phyloP scores from a whole-genome alignment of 2,888 invertebrate species.

The Mythimna ferrago region DNA sequence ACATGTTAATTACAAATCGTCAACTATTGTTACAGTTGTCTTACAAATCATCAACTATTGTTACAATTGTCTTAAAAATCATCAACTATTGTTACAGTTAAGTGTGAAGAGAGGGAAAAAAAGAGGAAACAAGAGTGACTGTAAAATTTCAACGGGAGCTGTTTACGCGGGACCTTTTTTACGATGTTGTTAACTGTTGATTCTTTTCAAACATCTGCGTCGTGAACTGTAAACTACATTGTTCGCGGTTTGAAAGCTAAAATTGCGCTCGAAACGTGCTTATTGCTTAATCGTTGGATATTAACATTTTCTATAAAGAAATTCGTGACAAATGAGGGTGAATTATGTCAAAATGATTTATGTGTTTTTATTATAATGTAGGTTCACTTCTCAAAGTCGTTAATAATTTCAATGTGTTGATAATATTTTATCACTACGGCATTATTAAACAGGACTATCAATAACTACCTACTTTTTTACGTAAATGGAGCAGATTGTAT shows the following conservation, averaged over 20 bases:
- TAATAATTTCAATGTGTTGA: background rate
- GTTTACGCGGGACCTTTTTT: conserved; percentile 87
- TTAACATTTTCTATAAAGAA: conserved; percentile 49
- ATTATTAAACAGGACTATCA: background rate
- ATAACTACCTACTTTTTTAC: background rate
- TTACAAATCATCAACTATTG: background rate
- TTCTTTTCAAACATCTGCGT: conserved; percentile 89
- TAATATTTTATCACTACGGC: background rate
- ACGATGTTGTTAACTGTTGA: conserved; percentile 89
- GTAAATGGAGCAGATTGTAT: background rate
- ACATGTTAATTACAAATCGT: background rate
- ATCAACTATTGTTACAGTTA: conserved; percentile 24
- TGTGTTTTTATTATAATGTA: conserved; percentile 9
- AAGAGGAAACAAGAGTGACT: conserved; percentile 80
- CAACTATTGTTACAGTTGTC: conserved; percentile 14
- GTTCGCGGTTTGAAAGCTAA: conserved; percentile 80
- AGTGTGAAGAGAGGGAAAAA: conserved; percentile 61
- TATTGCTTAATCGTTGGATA: conserved; percentile 61
- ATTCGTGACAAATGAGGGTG: conserved; percentile 22
- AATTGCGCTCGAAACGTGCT: conserved; percentile 74
- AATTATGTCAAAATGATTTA: conserved; percentile 30
- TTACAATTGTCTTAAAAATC: conserved; percentile 30
- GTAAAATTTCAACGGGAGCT: conserved; percentile 87
- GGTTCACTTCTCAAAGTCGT: background rate
- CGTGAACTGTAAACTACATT: conserved; percentile 88